A percentile compares a stretch with the other conserved stretches of the same genome.
These are phyloP conservation scores for Hypocryptadius cinnamomeus DNA, from an alignment of 2,113 vertebrate species.

Conservation along the genomic window DNA sequence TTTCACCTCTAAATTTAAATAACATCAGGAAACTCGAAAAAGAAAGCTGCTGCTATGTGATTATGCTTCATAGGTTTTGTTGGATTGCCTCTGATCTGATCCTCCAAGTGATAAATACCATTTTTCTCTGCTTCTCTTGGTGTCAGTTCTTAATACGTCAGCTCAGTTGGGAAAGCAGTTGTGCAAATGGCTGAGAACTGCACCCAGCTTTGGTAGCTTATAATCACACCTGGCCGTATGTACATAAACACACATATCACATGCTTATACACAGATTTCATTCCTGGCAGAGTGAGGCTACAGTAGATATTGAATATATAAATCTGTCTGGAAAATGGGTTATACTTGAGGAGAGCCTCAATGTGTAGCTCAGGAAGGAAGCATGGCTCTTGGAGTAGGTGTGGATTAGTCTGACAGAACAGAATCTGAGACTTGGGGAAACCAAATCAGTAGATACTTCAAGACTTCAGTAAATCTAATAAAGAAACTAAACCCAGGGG, in stretches of 20 bases:
- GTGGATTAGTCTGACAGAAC: neutral
- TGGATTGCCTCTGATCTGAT: neutral
- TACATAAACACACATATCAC: fast-evolving
- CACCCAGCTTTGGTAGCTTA: fast-evolving
- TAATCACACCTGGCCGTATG: fast-evolving
- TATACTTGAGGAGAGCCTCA: neutral
- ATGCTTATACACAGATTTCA: fast-evolving
- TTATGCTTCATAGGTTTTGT: neutral
- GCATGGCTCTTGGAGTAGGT: too few species aligned
- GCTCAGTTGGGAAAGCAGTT: neutral
- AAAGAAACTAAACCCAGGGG: neutral
- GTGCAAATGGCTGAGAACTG: neutral
- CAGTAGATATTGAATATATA: too few species aligned
- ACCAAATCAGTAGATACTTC: neutral
- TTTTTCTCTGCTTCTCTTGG: neutral
- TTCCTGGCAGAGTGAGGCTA: neutral
- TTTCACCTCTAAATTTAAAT: neutral
- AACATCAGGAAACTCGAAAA: neutral
- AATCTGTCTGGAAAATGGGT: neutral
- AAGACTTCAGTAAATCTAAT: neutral
- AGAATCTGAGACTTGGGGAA: neutral
- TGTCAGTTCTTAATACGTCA: neutral
- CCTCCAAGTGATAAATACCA: neutral
- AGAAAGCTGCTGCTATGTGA: fast-evolving
- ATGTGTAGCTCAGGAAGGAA: neutral